phyloP scores from a whole-genome alignment of 2,888 invertebrate genomes.

The Athetis lepigone region DNA sequence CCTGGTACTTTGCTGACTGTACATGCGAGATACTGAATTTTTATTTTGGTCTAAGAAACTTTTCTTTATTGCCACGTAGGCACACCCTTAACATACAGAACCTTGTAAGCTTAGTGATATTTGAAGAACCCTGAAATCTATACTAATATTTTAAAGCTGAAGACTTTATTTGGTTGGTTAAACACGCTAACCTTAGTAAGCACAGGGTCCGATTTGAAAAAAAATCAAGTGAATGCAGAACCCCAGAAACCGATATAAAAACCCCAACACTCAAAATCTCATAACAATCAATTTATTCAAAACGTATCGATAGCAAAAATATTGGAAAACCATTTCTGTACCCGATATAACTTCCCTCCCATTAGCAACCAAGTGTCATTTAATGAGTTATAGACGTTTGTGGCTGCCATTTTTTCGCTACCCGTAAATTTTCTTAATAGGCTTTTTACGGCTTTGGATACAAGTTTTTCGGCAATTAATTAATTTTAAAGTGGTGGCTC shows the following conservation, averaged over 20 bases:
- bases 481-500: slow-evolving; percentile 41
- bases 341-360: slow-evolving; percentile 53
- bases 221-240: background rate
- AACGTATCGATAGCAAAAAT: slow-evolving; percentile 40
- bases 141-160: too few species aligned
- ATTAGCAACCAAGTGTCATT: slow-evolving; percentile 53
- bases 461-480: slow-evolving; percentile 52
- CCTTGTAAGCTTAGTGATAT: too few species aligned
- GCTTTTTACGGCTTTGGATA: slow-evolving; percentile 35
- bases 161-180: too few species aligned
- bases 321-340: slow-evolving; percentile 63
- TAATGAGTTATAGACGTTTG: slow-evolving; percentile 56
- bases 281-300: slow-evolving; percentile 38
- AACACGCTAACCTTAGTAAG: too few species aligned
- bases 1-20: too few species aligned
- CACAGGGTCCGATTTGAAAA: too few species aligned
- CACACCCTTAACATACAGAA: too few species aligned
- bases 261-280: background rate
- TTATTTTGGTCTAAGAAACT: too few species aligned
- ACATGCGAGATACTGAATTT: too few species aligned
- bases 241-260: background rate
- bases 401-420: slow-evolving; percentile 42
- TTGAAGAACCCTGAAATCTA: too few species aligned
- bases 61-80: too few species aligned
- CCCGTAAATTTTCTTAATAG: slow-evolving; percentile 60